Evolutionary conservation across 2,888 invertebrate species (phyloP).

Genomic region (Acrocyrtus sp.): DNA sequence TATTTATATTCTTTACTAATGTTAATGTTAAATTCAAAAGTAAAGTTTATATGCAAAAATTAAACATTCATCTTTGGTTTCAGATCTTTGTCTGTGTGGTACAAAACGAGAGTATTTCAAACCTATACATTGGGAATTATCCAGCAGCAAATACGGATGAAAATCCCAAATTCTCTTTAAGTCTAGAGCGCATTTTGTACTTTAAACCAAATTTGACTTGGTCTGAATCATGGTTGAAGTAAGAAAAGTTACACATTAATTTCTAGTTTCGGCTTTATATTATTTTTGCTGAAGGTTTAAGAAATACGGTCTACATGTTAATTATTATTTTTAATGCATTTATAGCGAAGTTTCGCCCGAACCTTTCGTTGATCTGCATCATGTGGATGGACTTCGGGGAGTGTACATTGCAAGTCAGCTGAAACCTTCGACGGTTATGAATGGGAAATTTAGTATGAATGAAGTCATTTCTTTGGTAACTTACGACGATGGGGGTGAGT

Average conservation of each 20-base stretch:
- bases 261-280: background rate
- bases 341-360: slow-evolving; percentile 81
- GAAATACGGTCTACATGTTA: too few relatives aligned
- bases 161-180: slow-evolving; percentile 79
- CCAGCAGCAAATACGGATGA: slow-evolving; percentile 67
- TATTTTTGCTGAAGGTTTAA: too few relatives aligned
- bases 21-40: background rate
- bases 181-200: slow-evolving; percentile 82
- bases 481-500: slow-evolving; percentile 86
- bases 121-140: slow-evolving; percentile 80
- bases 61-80: too few relatives aligned
- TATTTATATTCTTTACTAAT: background rate
- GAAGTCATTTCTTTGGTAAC: slow-evolving; percentile 83
- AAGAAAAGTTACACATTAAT: slow-evolving; percentile 65
- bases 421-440: slow-evolving; percentile 65
- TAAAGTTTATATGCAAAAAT: too few relatives aligned
- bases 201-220: slow-evolving; percentile 85
- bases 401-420: slow-evolving; percentile 90
- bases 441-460: slow-evolving; percentile 71
- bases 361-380: slow-evolving; percentile 87
- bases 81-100: slow-evolving; percentile 79
- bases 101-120: slow-evolving; percentile 77
- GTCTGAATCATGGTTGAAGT: slow-evolving; percentile 86
- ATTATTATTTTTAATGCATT: slow-evolving; percentile 11
- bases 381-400: slow-evolving; percentile 85